These are phyloP conservation scores for Chouioia cunea DNA, from an alignment of 2,888 invertebrate species.

Conservation along the genomic window DNA sequence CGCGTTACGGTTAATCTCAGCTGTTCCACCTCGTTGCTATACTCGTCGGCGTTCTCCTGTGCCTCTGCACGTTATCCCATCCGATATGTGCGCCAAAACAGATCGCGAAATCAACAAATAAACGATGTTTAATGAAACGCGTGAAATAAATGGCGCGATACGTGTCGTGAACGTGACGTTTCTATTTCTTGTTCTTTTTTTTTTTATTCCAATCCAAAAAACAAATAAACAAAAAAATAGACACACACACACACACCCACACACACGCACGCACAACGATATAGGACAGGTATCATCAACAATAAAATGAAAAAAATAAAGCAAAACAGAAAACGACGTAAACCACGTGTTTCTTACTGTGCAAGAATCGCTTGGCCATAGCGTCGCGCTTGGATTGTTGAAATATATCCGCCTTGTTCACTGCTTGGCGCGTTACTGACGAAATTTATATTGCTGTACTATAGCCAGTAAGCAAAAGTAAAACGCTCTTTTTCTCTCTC, in stretches of 20 bases:
- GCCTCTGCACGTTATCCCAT: constrained; percentile 73
- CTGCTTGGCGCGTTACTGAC: too few relatives aligned
- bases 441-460: too few relatives aligned
- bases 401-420: too few relatives aligned
- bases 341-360: constrained; percentile 23
- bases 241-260: not conserved
- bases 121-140: too few relatives aligned
- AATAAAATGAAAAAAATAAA: constrained; percentile 6
- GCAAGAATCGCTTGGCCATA: constrained; percentile 38
- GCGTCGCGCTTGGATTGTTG: not conserved
- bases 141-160: too few relatives aligned
- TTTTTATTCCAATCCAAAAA: constrained; percentile 34
- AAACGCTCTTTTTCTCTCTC: too few relatives aligned
- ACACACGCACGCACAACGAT: not conserved
- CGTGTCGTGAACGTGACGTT: too few relatives aligned
- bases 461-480: too few relatives aligned
- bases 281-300: not conserved
- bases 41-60: constrained; percentile 73
- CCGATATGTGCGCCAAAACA: too few relatives aligned
- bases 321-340: not conserved
- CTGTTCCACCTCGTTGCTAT: constrained; percentile 73
- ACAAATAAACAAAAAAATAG: constrained; percentile 18
- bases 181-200: too few relatives aligned
- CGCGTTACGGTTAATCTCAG: constrained; percentile 74
- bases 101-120: too few relatives aligned